Conservation (phyloP, 2,113 vertebrate genomes). For the Paraplagusia blochii region DNA sequence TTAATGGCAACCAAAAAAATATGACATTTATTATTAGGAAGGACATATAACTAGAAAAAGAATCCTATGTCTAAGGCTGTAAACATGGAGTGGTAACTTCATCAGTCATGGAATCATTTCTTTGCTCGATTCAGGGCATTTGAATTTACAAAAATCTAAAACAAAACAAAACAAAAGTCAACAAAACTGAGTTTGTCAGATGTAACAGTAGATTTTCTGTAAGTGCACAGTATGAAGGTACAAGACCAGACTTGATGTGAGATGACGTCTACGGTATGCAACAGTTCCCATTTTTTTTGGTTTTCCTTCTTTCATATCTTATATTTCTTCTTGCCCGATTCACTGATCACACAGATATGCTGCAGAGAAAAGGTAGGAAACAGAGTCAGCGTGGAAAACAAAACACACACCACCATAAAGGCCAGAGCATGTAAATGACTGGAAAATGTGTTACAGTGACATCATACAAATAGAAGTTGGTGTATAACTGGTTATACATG, state of each 20-base stretch:
- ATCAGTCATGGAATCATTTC: too few relatives aligned
- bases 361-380: constrained; percentile 33
- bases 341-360: constrained; percentile 92
- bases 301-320: constrained; percentile 74
- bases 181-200: constrained; percentile 27
- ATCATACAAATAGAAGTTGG: too few relatives aligned
- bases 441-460: too few relatives aligned
- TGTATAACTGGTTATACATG: too few relatives aligned
- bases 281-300: constrained; percentile 10
- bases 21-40: background rate
- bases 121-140: too few relatives aligned
- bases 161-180: too few relatives aligned
- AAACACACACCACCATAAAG: background rate
- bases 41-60: too few relatives aligned
- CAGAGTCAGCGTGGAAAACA: background rate
- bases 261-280: constrained; percentile 19
- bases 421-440: background rate
- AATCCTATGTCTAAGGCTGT: too few relatives aligned
- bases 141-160: too few relatives aligned
- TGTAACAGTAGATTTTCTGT: constrained; percentile 51
- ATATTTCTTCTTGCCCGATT: constrained; percentile 88
- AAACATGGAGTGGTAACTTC: too few relatives aligned
- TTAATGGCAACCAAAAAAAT: constrained; percentile 9
- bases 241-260: constrained; percentile 30
- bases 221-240: constrained; percentile 23